A percentile compares a stretch with the other conserved stretches of the same genome.
phyloP scores from a whole-genome alignment of 2,797 vertebrate genomes.

The Mus caroli region DNA sequence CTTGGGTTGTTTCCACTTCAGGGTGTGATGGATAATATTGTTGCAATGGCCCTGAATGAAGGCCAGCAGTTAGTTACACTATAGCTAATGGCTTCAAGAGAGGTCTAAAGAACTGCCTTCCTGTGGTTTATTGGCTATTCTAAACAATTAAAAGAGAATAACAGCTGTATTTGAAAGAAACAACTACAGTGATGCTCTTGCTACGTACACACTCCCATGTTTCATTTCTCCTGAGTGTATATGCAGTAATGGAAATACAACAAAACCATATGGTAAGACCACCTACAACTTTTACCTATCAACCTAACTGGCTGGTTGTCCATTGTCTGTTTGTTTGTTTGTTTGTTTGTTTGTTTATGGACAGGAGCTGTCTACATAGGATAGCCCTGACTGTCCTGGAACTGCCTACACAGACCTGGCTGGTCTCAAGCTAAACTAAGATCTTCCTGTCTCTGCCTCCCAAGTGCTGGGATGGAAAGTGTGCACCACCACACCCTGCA shows the following conservation, averaged over 20 bases:
- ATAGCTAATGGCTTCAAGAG: neutral
- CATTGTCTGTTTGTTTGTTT: neutral
- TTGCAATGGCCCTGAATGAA: neutral
- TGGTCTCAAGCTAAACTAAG: neutral
- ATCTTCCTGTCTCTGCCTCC: neutral
- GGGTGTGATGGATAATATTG: neutral
- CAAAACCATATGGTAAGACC: neutral
- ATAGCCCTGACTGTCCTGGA: neutral
- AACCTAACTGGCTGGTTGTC: neutral
- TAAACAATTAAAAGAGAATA: neutral
- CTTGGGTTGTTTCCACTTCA: neutral
- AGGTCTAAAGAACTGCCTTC: neutral
- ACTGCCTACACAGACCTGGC: neutral
- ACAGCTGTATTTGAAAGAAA: neutral
- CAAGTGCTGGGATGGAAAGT: neutral
- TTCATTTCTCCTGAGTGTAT: neutral
- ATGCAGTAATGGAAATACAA: neutral
- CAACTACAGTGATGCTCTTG: neutral
- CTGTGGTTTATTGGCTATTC: neutral
- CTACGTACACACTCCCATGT: neutral
- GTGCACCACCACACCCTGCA: neutral
- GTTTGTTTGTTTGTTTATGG: neutral
- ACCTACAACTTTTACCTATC: neutral
- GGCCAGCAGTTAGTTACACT: neutral
- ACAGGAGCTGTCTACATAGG: too few species aligned